Evolutionary conservation across 2,888 invertebrate species (phyloP).

Genomic region (Mythimna ferrago): DNA sequence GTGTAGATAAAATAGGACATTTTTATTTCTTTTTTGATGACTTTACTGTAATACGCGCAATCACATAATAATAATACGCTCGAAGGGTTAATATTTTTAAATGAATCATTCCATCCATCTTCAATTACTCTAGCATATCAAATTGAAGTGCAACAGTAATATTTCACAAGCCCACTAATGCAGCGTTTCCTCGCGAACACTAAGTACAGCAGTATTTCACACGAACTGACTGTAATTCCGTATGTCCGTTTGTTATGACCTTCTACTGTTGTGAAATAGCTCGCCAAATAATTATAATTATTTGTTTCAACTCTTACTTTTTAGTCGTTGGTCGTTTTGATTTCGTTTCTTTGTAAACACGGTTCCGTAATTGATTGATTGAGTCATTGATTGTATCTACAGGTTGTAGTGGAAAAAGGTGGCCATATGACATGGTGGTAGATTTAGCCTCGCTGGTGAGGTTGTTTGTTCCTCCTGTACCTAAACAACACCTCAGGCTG

Average conservation of each 20-base stretch:
- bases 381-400: background rate
- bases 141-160: constrained; percentile 44
- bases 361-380: background rate
- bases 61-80: too few relatives aligned
- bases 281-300: constrained; percentile 57
- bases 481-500: too few relatives aligned
- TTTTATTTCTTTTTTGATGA: too few relatives aligned
- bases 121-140: constrained; percentile 17
- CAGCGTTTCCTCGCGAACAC: constrained; percentile 69
- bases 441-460: too few relatives aligned
- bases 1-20: too few relatives aligned
- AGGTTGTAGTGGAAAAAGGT: too few relatives aligned
- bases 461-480: too few relatives aligned
- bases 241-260: constrained; percentile 71
- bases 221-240: constrained; percentile 75
- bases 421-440: too few relatives aligned
- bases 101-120: constrained; percentile 19
- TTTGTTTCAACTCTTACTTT: constrained; percentile 69
- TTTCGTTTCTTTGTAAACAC: constrained; percentile 12
- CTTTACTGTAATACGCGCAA: too few relatives aligned
- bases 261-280: constrained; percentile 58
- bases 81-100: background rate
- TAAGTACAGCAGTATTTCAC: constrained; percentile 75
- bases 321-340: constrained; percentile 26
- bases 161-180: constrained; percentile 73